A percentile compares a stretch with the other conserved stretches of the same genome.
phyloP scores from a whole-genome alignment of 2,113 vertebrate genomes.

The Sapayoa aenigma region DNA sequence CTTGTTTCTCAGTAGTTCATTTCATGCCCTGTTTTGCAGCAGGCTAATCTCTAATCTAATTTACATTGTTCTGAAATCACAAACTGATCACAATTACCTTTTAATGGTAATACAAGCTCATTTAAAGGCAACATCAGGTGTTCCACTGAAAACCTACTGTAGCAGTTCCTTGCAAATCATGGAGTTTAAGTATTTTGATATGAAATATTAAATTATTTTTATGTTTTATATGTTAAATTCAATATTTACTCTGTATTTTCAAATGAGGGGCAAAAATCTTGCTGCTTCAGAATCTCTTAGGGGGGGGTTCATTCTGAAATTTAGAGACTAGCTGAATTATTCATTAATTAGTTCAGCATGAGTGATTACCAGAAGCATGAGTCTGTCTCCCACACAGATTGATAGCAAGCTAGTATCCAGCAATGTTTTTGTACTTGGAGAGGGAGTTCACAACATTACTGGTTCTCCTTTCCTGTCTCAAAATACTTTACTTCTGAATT shows the following conservation, averaged over 20 bases:
- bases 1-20: slow-evolving; percentile 2
- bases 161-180: background rate
- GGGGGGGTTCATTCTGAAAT: background rate
- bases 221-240: background rate
- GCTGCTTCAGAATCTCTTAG: background rate
- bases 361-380: background rate
- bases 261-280: background rate
- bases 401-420: background rate
- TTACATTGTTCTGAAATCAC: slow-evolving; percentile 36
- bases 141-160: background rate
- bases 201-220: background rate
- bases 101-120: slow-evolving; percentile 14
- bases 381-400: background rate
- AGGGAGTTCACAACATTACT: background rate
- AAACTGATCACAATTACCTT: slow-evolving; percentile 14
- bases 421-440: background rate
- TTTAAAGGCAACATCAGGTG: slow-evolving; percentile 4
- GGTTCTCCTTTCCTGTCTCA: background rate
- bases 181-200: background rate
- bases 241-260: background rate
- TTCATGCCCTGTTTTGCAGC: slow-evolving; percentile 14
- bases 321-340: background rate
- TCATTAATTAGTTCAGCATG: background rate
- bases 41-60: slow-evolving; percentile 35
- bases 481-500: background rate